Percentiles rank a stretch among this genome's conserved stretches.
phyloP scores from a whole-genome alignment of 2,797 vertebrate genomes.

The Falco novaeseelandiae region DNA sequence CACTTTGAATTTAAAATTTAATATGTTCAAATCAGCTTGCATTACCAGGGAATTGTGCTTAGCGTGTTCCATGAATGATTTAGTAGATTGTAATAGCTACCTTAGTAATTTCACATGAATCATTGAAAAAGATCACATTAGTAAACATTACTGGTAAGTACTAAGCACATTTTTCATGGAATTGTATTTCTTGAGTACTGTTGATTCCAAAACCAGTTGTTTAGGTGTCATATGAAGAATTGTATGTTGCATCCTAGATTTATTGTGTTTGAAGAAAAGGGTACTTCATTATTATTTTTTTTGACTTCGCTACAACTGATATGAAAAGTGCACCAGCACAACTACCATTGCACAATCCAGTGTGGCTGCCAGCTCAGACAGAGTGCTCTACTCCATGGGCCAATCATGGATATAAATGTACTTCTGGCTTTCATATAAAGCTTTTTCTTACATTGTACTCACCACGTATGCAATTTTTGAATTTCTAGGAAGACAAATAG shows the following conservation, averaged over 20 bases:
- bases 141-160: slow-evolving; percentile 46
- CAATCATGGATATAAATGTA: neutral
- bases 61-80: slow-evolving; percentile 74
- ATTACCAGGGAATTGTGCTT: slow-evolving; percentile 60
- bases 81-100: slow-evolving; percentile 66
- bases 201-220: neutral
- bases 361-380: neutral
- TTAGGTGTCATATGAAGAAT: neutral
- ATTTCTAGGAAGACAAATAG: neutral
- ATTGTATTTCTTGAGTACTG: neutral
- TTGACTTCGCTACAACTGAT: neutral
- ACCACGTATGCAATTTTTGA: neutral
- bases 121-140: slow-evolving; percentile 64
- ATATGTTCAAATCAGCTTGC: slow-evolving; percentile 68
- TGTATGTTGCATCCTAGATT: neutral
- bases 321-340: neutral
- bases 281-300: neutral
- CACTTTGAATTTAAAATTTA: slow-evolving; percentile 69
- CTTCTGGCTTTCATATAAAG: neutral
- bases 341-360: neutral
- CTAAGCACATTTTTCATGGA: slow-evolving; percentile 19
- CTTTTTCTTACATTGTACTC: neutral
- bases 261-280: neutral
- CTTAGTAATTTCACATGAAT: slow-evolving; percentile 75
- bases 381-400: neutral